These are phyloP conservation scores for Sinocyclocheilus rhinocerous DNA, from an alignment of 2,113 vertebrate species.

Conservation along the genomic window DNA sequence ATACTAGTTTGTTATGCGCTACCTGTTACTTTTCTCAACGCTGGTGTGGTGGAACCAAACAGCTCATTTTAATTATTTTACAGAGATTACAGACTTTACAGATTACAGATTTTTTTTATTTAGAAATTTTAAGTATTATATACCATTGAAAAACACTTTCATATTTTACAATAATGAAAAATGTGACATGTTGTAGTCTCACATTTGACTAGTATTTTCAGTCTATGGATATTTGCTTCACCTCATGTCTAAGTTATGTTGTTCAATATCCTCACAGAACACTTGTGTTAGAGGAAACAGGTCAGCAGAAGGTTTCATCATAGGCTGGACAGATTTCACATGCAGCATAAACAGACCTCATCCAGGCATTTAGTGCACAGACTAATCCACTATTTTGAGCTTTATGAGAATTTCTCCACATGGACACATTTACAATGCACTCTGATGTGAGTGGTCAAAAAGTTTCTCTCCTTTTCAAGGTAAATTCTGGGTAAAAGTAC, in stretches of 20 bases:
- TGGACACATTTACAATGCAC: too few relatives aligned
- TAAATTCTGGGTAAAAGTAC: too few relatives aligned
- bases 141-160: background rate
- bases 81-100: background rate
- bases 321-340: background rate
- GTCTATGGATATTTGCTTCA: background rate
- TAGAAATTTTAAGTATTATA: background rate
- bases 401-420: background rate
- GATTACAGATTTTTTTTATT: background rate
- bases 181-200: too few relatives aligned
- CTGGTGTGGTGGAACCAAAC: background rate
- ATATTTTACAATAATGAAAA: background rate
- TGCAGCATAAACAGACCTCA: conserved; percentile 22
- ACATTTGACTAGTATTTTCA: background rate
- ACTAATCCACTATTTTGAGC: conserved; percentile 18
- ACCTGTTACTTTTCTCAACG: background rate
- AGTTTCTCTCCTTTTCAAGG: too few relatives aligned
- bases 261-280: background rate
- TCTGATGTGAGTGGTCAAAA: too few relatives aligned
- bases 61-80: background rate
- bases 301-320: conserved; percentile 14
- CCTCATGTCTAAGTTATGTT: background rate
- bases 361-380: conserved; percentile 17
- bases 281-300: background rate
- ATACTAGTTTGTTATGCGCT: too few relatives aligned